Conservation (phyloP, 2,113 vertebrate species). For the Delphinus delphis region DNA sequence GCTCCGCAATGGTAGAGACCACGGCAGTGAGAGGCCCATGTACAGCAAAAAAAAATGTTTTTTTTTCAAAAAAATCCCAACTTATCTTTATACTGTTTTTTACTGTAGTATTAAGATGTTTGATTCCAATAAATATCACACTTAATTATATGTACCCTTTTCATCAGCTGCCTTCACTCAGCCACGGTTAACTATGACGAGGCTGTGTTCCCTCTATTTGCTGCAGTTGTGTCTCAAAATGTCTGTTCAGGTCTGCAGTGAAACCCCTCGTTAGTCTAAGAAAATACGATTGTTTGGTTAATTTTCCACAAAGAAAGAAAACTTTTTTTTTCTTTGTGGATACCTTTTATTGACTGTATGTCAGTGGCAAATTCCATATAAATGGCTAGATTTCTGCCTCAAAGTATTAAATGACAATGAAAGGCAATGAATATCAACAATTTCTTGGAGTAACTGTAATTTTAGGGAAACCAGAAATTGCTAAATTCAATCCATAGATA, state of each 20-base stretch:
- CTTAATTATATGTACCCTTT: neutral
- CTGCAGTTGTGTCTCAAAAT: neutral
- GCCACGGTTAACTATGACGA: neutral
- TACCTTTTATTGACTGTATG: neutral
- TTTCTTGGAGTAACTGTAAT: neutral
- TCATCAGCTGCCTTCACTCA: neutral
- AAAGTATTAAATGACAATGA: neutral
- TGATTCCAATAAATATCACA: neutral
- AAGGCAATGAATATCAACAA: neutral
- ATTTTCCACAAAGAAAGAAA: constrained; percentile 31
- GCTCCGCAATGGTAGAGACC: too few species aligned
- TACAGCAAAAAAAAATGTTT: too few species aligned
- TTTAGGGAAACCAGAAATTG: neutral
- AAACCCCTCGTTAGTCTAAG: neutral
- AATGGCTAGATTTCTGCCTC: neutral
- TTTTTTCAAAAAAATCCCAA: neutral
- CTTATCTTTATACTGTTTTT: neutral
- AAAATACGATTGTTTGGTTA: neutral
- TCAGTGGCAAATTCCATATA: neutral
- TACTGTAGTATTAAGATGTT: neutral
- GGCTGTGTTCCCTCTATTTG: neutral
- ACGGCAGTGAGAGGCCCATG: too few species aligned
- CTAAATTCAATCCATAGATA: neutral
- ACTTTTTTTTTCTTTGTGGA: neutral
- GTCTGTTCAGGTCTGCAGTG: neutral